Conservation (phyloP, 2,797 vertebrate species). For the Buphagus erythrorhynchus region DNA sequence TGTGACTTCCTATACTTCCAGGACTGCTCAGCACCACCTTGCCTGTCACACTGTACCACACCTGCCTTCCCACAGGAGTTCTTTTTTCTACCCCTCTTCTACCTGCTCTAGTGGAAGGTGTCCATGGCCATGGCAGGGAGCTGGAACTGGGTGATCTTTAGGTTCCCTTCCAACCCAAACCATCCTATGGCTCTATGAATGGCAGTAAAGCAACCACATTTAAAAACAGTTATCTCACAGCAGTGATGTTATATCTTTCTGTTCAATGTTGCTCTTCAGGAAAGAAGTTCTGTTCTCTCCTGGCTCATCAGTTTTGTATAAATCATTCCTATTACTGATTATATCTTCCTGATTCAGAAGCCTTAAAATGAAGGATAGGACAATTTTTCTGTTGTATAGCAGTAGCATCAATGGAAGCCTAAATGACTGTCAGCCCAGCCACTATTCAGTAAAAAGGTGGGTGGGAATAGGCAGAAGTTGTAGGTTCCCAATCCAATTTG, state of each 20-base stretch:
- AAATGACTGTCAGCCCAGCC: neutral
- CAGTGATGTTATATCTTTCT: neutral
- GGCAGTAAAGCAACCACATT: neutral
- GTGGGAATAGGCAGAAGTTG: neutral
- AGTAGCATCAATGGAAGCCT: neutral
- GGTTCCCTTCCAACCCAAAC: neutral
- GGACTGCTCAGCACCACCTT: neutral
- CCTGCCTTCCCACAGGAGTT: neutral
- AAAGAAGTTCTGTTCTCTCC: neutral
- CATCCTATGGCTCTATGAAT: neutral
- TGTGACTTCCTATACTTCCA: neutral
- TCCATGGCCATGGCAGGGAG: neutral
- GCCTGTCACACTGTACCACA: rapidly evolving
- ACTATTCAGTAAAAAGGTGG: neutral
- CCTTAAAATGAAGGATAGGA: neutral
- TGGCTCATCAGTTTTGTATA: neutral
- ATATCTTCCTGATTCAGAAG: neutral
- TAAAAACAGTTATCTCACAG: neutral
- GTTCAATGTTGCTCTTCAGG: neutral
- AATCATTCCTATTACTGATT: neutral
- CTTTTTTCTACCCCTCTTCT: neutral
- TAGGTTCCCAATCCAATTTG: neutral
- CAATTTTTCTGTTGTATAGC: neutral
- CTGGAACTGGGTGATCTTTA: neutral
- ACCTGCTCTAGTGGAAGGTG: neutral